Evolutionary conservation across 2,113 vertebrate species (phyloP).

Genomic region (Leuciscus idus): DNA sequence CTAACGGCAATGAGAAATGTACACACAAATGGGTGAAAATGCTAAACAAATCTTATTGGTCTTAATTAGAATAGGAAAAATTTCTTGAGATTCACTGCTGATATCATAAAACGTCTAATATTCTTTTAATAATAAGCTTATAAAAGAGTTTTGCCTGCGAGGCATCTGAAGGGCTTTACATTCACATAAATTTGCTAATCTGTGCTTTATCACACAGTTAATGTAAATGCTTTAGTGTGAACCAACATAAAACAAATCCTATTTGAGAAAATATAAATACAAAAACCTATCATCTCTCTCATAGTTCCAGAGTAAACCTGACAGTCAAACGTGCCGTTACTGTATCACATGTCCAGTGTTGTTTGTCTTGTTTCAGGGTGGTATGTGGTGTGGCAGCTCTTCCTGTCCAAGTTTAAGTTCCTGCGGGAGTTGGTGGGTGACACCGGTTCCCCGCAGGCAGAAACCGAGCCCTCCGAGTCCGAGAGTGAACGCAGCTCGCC

Average conservation of each 20-base stretch:
- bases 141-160: no score
- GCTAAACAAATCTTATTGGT: no score
- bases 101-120: no score
- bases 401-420: conserved; percentile 98
- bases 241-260: no score
- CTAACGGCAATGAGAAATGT: no score
- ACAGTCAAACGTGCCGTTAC: not conserved
- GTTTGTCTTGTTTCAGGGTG: conserved; percentile 80
- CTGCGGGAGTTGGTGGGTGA: conserved; percentile 94
- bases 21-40: no score
- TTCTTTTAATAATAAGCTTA: no score
- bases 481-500: conserved; percentile 77
- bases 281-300: not conserved
- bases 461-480: conserved; percentile 83
- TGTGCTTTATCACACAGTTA: not conserved
- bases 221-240: not conserved
- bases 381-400: conserved; percentile 99
- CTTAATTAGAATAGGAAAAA: no score
- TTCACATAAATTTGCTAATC: not conserved
- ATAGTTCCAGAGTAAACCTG: not conserved
- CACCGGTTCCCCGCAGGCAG: conserved; percentile 85
- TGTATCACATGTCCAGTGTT: not conserved
- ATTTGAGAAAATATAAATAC: not conserved
- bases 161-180: not conserved
- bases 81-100: no score